Evolutionary conservation across 2,888 invertebrate species (phyloP).

Genomic region (Phortica magna): DNA sequence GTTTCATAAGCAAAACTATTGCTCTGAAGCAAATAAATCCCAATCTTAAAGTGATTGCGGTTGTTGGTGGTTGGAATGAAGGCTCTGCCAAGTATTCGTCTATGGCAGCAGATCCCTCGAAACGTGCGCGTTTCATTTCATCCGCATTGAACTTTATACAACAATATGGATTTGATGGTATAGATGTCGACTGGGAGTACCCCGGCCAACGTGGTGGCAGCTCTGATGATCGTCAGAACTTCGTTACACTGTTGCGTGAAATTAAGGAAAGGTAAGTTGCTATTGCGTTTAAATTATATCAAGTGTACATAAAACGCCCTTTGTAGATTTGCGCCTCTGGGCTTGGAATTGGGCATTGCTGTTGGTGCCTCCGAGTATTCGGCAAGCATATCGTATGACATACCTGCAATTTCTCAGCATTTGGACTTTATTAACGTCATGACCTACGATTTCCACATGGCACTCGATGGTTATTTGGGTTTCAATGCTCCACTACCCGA

Average conservation of each 20-base stretch:
- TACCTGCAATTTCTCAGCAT: constrained; percentile 60
- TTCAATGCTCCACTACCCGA: constrained; percentile 80
- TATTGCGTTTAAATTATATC: neutral
- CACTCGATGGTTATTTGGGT: constrained; percentile 56
- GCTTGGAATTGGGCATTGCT: constrained; percentile 85
- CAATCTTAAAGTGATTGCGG: constrained; percentile 85
- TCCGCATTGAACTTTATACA: constrained; percentile 87
- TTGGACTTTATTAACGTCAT: constrained; percentile 67
- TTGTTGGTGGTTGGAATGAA: constrained; percentile 96
- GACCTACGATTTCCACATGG: constrained; percentile 67
- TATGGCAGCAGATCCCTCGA: constrained; percentile 85
- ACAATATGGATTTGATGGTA: constrained; percentile 89
- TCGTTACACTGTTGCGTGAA: constrained; percentile 74
- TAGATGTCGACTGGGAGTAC: constrained; percentile 96
- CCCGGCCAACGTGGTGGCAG: constrained; percentile 80
- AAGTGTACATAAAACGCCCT: neutral
- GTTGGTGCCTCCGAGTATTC: constrained; percentile 65
- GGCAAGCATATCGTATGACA: constrained; percentile 61
- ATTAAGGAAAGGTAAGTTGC: constrained; percentile 70
- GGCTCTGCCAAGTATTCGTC: constrained; percentile 92
- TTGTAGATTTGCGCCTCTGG: constrained; percentile 51
- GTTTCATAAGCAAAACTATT: constrained; percentile 56
- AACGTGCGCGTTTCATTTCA: constrained; percentile 85
- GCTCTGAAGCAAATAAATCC: constrained; percentile 61
- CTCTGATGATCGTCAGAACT: constrained; percentile 85